phyloP scores from a whole-genome alignment of 30 jellyfish, hydroid and myxozoan species.

The Turritopsis dohrnii region DNA sequence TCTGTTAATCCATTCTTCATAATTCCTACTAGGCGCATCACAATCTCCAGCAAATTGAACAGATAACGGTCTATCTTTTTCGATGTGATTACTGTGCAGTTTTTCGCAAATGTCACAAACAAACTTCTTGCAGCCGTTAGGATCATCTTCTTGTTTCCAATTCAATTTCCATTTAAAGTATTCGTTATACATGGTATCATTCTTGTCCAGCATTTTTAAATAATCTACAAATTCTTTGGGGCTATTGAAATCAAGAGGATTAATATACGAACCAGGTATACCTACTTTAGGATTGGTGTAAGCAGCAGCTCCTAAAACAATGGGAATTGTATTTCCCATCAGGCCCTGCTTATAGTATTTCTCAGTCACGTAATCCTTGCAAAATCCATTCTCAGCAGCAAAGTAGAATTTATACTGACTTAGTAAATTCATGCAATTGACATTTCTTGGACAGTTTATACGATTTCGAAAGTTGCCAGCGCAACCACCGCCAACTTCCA shows the following conservation, averaged over 20 bases:
- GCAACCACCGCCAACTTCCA: slow-evolving; percentile 69
- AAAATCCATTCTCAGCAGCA: slow-evolving; percentile 54
- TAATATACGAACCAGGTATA: slow-evolving; percentile 76
- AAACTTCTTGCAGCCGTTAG: not conserved
- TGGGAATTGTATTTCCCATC: slow-evolving; percentile 43
- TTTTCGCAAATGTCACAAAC: not conserved
- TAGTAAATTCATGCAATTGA: slow-evolving; percentile 19
- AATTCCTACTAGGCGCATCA: no score
- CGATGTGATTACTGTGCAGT: not conserved
- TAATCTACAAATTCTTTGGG: slow-evolving; percentile 43
- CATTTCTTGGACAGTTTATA: slow-evolving; percentile 26
- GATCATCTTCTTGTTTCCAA: not conserved
- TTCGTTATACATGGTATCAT: slow-evolving; percentile 65
- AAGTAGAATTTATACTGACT: slow-evolving; percentile 50
- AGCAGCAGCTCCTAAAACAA: slow-evolving; percentile 68
- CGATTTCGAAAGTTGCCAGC: not conserved
- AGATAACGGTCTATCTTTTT: not conserved
- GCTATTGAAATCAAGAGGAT: slow-evolving; percentile 45
- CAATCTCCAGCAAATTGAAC: no score
- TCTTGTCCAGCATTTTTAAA: slow-evolving; percentile 44
- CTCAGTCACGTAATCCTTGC: slow-evolving; percentile 76
- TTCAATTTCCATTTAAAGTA: slow-evolving; percentile 57
- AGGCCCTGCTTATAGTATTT: slow-evolving; percentile 60
- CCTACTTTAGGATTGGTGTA: slow-evolving; percentile 43
- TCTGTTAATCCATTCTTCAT: no score